These are phyloP conservation scores for Parazoanthus atlanticus DNA, from an alignment of 92 coral and sea anemone species.

Conservation along the genomic window DNA sequence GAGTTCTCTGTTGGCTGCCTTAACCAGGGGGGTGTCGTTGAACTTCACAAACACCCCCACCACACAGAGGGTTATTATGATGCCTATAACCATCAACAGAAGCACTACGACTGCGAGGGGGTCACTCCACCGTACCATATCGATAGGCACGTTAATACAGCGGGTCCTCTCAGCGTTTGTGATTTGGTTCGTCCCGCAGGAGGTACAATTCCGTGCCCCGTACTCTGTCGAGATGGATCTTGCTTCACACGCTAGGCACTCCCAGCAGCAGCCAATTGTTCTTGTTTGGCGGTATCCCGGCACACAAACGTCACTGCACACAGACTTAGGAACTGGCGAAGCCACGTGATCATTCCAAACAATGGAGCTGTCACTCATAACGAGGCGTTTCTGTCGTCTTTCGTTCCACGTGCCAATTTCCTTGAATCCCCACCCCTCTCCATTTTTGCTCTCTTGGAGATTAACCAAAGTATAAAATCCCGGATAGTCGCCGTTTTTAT, in stretches of 20 bases:
- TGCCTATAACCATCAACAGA: slow-evolving; percentile 57
- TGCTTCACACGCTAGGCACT: slow-evolving; percentile 68
- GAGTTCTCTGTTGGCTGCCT: slow-evolving; percentile 81
- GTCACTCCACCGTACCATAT: slow-evolving; percentile 60
- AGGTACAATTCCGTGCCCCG: slow-evolving; percentile 71
- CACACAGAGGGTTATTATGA: slow-evolving; percentile 46
- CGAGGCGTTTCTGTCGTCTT: slow-evolving; percentile 33
- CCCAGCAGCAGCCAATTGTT: slow-evolving; percentile 78
- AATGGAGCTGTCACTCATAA: slow-evolving; percentile 34
- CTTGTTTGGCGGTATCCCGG: slow-evolving; percentile 82
- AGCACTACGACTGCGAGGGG: slow-evolving; percentile 52
- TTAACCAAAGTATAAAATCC: slow-evolving; percentile 72
- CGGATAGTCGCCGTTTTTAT: slow-evolving; percentile 72
- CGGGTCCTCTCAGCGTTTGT: slow-evolving; percentile 59
- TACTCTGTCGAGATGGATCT: slow-evolving; percentile 50
- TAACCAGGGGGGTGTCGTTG: slow-evolving; percentile 68
- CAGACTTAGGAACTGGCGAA: slow-evolving; percentile 69
- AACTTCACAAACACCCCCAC: slow-evolving; percentile 51
- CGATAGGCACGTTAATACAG: slow-evolving; percentile 68
- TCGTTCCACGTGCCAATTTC: slow-evolving; percentile 77
- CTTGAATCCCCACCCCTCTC: slow-evolving; percentile 55
- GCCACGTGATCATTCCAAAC: slow-evolving; percentile 64
- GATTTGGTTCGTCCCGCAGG: slow-evolving; percentile 63
- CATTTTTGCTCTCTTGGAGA: slow-evolving; percentile 49
- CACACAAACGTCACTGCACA: slow-evolving; percentile 68